A percentile compares a stretch with the other conserved stretches of the same genome.
Conservation (phyloP, 2,888 invertebrate genomes). For the Torymus tubicola region DNA sequence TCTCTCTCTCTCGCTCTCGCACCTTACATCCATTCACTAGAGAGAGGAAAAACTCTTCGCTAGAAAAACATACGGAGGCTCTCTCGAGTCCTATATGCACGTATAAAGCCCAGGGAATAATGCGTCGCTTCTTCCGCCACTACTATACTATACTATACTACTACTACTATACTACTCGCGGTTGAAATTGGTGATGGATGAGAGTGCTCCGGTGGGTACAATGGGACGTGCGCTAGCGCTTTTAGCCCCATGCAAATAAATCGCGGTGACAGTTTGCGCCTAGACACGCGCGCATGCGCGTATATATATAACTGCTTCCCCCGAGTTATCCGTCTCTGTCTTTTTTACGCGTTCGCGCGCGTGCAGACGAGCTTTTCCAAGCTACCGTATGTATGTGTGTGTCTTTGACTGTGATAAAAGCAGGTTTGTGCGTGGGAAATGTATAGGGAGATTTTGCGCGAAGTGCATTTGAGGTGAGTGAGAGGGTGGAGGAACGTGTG, state of each 20-base stretch:
- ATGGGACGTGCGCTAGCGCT: conserved; percentile 37
- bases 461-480: background rate
- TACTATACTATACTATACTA: too few relatives aligned
- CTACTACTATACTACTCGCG: conserved; percentile 48
- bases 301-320: background rate
- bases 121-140: too few relatives aligned
- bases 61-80: too few relatives aligned
- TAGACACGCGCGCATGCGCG: background rate
- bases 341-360: background rate
- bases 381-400: background rate
- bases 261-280: conserved; percentile 48
- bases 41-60: too few relatives aligned
- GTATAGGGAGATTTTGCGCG: background rate
- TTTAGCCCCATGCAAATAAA: conserved; percentile 59
- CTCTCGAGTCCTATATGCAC: too few relatives aligned
- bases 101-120: too few relatives aligned
- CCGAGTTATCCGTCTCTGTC: conserved; percentile 15
- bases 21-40: too few relatives aligned
- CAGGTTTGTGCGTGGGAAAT: background rate
- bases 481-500: background rate
- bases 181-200: conserved; percentile 55
- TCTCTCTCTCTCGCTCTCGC: too few relatives aligned
- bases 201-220: conserved; percentile 50
- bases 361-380: background rate
- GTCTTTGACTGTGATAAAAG: conserved; percentile 35